A percentile compares a stretch with the other conserved stretches of the same genome.
phyloP scores from a whole-genome alignment of 2,888 invertebrate species.

The Tipula confusa region DNA sequence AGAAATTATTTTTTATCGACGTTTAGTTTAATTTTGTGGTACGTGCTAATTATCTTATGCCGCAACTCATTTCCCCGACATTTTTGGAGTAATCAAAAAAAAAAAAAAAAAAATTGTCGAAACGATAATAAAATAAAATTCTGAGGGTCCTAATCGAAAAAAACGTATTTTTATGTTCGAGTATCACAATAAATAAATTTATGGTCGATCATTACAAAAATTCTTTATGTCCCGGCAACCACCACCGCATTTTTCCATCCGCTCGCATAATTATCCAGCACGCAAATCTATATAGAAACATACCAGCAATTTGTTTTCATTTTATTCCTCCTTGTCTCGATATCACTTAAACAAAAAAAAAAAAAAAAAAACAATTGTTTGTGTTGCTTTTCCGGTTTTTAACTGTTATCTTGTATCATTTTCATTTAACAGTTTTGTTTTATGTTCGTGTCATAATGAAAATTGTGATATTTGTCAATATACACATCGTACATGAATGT shows the following conservation, averaged over 20 bases:
- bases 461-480: constrained; percentile 5
- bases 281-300: background rate
- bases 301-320: background rate
- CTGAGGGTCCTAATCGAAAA: background rate
- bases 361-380: background rate
- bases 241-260: background rate
- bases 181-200: background rate
- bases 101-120: background rate
- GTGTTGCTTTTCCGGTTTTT: background rate
- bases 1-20: background rate
- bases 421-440: constrained; percentile 20
- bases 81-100: background rate
- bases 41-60: background rate
- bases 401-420: constrained; percentile 20
- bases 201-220: background rate
- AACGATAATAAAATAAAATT: background rate
- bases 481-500: background rate
- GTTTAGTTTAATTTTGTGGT: background rate
- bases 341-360: background rate
- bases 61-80: background rate
- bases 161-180: background rate
- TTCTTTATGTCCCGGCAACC: background rate
- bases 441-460: constrained; percentile 20
- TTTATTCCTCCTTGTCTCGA: background rate
- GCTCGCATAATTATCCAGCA: background rate